These are phyloP conservation scores for Drosophila gaucha DNA, from an alignment of 2,888 invertebrate genomes.

Conservation along the genomic window DNA sequence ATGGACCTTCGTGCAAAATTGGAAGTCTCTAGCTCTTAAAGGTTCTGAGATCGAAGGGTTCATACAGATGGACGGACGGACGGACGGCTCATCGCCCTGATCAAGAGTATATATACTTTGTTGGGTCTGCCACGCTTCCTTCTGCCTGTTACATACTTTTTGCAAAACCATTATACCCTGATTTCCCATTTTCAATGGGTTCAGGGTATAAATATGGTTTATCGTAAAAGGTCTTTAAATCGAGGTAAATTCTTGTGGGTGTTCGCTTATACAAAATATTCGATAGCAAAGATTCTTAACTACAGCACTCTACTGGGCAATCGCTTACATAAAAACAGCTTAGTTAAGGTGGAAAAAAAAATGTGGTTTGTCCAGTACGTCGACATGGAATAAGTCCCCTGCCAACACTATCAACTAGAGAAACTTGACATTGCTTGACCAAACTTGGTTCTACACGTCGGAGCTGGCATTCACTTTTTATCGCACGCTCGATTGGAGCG, in stretches of 20 bases:
- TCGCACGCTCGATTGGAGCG: slow-evolving; percentile 17
- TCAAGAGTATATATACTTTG: too few species aligned
- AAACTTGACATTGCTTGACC: slow-evolving; percentile 75
- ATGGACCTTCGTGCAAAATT: too few species aligned
- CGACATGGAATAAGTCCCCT: slow-evolving; percentile 2
- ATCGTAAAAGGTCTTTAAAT: neutral
- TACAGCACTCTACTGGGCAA: slow-evolving; percentile 7
- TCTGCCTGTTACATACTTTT: too few species aligned
- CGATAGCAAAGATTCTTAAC: slow-evolving; percentile 13
- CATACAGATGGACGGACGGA: too few species aligned
- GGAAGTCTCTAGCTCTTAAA: too few species aligned
- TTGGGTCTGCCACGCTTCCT: too few species aligned
- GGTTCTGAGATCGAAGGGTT: too few species aligned
- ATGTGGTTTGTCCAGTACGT: slow-evolving; percentile 42
- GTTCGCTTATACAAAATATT: neutral
- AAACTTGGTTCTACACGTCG: slow-evolving; percentile 35
- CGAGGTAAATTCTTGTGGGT: neutral
- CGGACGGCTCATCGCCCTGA: too few species aligned
- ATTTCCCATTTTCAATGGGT: too few species aligned
- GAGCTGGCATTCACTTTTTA: slow-evolving; percentile 69
- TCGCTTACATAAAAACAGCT: slow-evolving; percentile 17
- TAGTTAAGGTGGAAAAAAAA: slow-evolving; percentile 7
- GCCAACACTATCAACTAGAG: slow-evolving; percentile 26
- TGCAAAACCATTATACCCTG: too few species aligned
- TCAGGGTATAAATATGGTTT: too few species aligned